Evolutionary conservation across 2,888 invertebrate genomes (phyloP).

Genomic region (Drosophila aldrichi): DNA sequence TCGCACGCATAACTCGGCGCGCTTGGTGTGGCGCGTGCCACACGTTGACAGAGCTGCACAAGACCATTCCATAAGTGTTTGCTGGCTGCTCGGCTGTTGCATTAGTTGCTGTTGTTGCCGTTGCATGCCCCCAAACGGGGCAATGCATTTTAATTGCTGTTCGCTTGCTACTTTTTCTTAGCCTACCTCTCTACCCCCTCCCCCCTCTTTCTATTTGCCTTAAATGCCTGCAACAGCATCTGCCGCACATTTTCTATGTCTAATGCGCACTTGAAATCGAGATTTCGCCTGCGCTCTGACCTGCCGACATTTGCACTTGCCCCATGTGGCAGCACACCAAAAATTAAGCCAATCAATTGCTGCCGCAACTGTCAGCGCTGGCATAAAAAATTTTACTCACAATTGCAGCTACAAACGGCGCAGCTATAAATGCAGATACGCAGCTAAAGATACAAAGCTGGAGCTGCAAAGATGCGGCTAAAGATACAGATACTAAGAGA

Average conservation of each 20-base stretch:
- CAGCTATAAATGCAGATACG: slow-evolving; percentile 17
- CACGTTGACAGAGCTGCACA: slow-evolving; percentile 43
- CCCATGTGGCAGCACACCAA: slow-evolving; percentile 23
- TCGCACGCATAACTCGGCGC: slow-evolving; percentile 79
- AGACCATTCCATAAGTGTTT: slow-evolving; percentile 51
- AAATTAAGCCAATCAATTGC: slow-evolving; percentile 67
- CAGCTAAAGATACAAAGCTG: slow-evolving; percentile 8
- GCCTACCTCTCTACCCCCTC: neutral
- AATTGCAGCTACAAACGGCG: slow-evolving; percentile 36
- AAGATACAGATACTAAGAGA: neutral
- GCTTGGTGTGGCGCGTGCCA: slow-evolving; percentile 58
- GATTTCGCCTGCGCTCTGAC: slow-evolving; percentile 9
- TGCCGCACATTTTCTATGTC: slow-evolving; percentile 37
- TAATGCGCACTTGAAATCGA: slow-evolving; percentile 55
- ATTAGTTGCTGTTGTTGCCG: slow-evolving; percentile 44
- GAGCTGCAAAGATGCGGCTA: neutral
- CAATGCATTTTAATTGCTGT: slow-evolving; percentile 21
- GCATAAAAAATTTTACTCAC: slow-evolving; percentile 72
- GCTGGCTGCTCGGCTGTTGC: slow-evolving; percentile 3
- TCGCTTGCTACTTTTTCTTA: neutral
- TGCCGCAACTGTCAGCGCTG: slow-evolving; percentile 64
- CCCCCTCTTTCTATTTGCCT: too few species aligned
- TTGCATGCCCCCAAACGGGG: slow-evolving; percentile 41
- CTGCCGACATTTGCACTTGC: slow-evolving; percentile 11
- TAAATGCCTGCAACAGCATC: slow-evolving; percentile 11